Evolutionary conservation across 2,113 vertebrate species (phyloP), one percentile per base, ranked within the genome.

Genomic region (Gallinago media): DNA sequence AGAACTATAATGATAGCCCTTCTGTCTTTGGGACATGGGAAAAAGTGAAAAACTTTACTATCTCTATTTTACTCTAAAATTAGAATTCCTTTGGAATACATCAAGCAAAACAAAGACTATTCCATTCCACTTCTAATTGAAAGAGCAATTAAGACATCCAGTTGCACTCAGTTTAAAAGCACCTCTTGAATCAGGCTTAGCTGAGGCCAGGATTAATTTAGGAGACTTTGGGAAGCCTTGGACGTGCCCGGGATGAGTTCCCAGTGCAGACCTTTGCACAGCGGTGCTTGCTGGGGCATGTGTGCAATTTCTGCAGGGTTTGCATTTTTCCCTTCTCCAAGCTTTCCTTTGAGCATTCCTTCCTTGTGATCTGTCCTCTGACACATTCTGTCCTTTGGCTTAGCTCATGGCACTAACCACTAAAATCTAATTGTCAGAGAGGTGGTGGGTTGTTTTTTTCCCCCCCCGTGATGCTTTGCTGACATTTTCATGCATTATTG

Each of bases 291-390:
- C 94, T 19, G 4, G 91, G 86, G 56, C 96, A 81, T 9, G 95
- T 5, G 0, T 4, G 7, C 65, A 49, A 31, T 95, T 84, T 78
- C 21, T 68, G 88, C 42, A 0, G 83, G 76, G 26, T 91, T 96
- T 92, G 88, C 90, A 96, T 96, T 96, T 96, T 97, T 96, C 29
- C 46, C n/a, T 50, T 49, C 88, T 73, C 91, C 4, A 2, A 29
- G 59, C 42, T 90, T 18, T 20, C 44, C 90, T 95, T 93, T 96
- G 94, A 95, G 89, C 85, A 27, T 56, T 65, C 88, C 59, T 32
- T 9, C 36, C 46, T 20, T 61, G 7, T 67, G 79, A 94, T 94
- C 92, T 32, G 10, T 78, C 78, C 88, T n/a, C 63, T 90, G 93
- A 96, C 92, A 92, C 15, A 13, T 56, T 25, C 44, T 72, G 62